These are phyloP conservation scores for Phania funesta DNA, from an alignment of 2,888 invertebrate genomes.

Conservation along the genomic window DNA sequence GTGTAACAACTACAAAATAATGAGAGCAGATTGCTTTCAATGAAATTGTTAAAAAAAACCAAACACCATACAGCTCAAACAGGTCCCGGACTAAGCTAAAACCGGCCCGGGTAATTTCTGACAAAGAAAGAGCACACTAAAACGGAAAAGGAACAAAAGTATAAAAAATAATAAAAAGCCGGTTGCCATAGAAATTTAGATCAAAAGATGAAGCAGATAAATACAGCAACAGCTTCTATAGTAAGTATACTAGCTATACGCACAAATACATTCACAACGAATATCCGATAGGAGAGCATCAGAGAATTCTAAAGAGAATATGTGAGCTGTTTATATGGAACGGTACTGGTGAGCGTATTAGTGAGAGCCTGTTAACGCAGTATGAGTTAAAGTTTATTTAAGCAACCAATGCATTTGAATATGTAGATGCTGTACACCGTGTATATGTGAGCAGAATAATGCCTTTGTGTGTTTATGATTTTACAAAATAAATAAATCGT, in stretches of 20 bases:
- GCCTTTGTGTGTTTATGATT: neutral
- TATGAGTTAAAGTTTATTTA: slow-evolving; percentile 37
- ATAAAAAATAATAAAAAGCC: slow-evolving; percentile 44
- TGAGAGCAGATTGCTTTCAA: slow-evolving; percentile 67
- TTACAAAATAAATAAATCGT: neutral
- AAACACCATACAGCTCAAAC: slow-evolving; percentile 68
- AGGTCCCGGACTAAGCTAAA: slow-evolving; percentile 66
- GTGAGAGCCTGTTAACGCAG: slow-evolving; percentile 16
- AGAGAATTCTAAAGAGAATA: slow-evolving; percentile 8
- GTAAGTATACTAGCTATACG: slow-evolving; percentile 4
- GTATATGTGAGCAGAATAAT: neutral
- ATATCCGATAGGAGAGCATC: slow-evolving; percentile 30
- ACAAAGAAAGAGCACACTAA: slow-evolving; percentile 25
- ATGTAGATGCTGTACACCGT: slow-evolving; percentile 24
- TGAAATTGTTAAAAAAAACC: slow-evolving; percentile 65
- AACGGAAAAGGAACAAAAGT: neutral
- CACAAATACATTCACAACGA: neutral
- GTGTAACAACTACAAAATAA: slow-evolving; percentile 21
- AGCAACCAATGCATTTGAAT: slow-evolving; percentile 13
- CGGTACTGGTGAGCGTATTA: neutral
- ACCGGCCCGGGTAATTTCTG: slow-evolving; percentile 62
- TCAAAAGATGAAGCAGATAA: slow-evolving; percentile 51
- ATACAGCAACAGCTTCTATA: slow-evolving; percentile 62
- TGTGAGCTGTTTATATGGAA: neutral
- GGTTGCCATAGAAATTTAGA: slow-evolving; percentile 65